A percentile compares a stretch with the other conserved stretches of the same genome.
These are phyloP conservation scores for Oostethus manadensis DNA, from an alignment of 2,113 vertebrate genomes.

Conservation along the genomic window DNA sequence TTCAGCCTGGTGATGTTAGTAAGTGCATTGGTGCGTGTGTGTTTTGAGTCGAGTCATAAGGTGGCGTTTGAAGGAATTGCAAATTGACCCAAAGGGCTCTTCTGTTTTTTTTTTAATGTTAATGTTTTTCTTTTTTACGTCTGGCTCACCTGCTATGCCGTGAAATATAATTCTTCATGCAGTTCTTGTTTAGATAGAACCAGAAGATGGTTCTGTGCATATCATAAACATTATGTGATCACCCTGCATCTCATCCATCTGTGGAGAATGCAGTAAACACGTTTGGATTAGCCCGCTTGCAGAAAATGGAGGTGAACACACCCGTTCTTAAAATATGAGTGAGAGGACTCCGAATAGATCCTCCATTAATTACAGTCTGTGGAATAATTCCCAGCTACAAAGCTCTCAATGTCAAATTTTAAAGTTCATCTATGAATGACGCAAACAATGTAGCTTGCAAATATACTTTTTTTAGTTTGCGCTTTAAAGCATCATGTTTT, in stretches of 20 bases:
- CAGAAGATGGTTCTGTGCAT: slow-evolving; percentile 6
- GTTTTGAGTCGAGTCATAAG: no score
- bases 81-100: no score
- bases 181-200: no score
- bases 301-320: slow-evolving; percentile 39
- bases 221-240: slow-evolving; percentile 39
- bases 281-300: slow-evolving; percentile 27
- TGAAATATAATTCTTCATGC: no score
- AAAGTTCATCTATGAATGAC: slow-evolving; percentile 21
- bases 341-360: slow-evolving; percentile 65
- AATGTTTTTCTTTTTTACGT: no score
- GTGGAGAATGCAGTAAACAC: slow-evolving; percentile 38
- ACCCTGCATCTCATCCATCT: slow-evolving; percentile 42
- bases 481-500: slow-evolving; percentile 1
- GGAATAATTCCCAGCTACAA: slow-evolving; percentile 65
- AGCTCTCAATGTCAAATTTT: slow-evolving; percentile 12
- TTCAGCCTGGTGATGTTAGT: no score
- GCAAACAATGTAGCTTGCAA: slow-evolving; percentile 4
- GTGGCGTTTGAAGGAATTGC: no score
- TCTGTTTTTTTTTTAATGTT: no score
- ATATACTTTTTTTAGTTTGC: no score
- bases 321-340: slow-evolving; percentile 55
- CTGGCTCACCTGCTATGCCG: no score
- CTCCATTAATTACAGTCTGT: slow-evolving; percentile 65
- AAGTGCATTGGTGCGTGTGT: no score